Evolutionary conservation across 1,140 invertebrate species (phyloP).

Genomic region (Cepaea nemoralis): DNA sequence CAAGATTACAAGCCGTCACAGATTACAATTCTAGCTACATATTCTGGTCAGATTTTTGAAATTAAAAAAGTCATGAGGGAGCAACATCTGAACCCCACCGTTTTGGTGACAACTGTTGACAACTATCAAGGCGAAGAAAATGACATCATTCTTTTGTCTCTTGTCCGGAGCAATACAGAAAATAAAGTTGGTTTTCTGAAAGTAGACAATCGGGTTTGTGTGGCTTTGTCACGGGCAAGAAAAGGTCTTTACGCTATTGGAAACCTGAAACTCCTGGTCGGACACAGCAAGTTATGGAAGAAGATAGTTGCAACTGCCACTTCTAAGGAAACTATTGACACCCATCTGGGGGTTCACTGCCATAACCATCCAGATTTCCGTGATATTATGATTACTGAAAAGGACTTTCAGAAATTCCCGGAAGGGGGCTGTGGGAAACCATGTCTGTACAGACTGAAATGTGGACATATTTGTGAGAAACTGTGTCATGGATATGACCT

Average conservation of each 20-base stretch:
- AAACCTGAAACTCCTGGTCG: slow-evolving; percentile 76
- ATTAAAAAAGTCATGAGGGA: slow-evolving; percentile 25
- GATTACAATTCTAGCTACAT: slow-evolving; percentile 71
- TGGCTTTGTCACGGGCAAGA: slow-evolving; percentile 85
- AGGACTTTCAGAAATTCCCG: slow-evolving; percentile 40
- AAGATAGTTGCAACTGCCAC: slow-evolving; percentile 21
- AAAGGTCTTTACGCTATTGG: slow-evolving; percentile 80
- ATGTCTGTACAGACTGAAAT: slow-evolving; percentile 64
- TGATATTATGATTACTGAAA: not conserved
- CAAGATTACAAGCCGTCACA: slow-evolving; percentile 66
- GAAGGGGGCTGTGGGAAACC: slow-evolving; percentile 68
- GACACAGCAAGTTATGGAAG: slow-evolving; percentile 36
- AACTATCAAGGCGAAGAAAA: slow-evolving; percentile 84
- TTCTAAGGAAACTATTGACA: slow-evolving; percentile 15
- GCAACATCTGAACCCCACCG: not conserved
- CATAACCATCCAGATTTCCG: slow-evolving; percentile 23
- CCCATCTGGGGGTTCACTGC: slow-evolving; percentile 27
- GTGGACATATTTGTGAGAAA: slow-evolving; percentile 48
- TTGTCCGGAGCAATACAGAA: slow-evolving; percentile 80
- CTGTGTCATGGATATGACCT: slow-evolving; percentile 38
- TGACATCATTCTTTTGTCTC: slow-evolving; percentile 84
- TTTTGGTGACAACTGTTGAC: slow-evolving; percentile 80
- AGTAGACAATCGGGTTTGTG: slow-evolving; percentile 82
- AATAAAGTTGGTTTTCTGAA: slow-evolving; percentile 83
- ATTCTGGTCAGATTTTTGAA: slow-evolving; percentile 66